Base-by-base conservation (phyloP, 2,888 invertebrate species). In the Conus canariensis region DNA sequence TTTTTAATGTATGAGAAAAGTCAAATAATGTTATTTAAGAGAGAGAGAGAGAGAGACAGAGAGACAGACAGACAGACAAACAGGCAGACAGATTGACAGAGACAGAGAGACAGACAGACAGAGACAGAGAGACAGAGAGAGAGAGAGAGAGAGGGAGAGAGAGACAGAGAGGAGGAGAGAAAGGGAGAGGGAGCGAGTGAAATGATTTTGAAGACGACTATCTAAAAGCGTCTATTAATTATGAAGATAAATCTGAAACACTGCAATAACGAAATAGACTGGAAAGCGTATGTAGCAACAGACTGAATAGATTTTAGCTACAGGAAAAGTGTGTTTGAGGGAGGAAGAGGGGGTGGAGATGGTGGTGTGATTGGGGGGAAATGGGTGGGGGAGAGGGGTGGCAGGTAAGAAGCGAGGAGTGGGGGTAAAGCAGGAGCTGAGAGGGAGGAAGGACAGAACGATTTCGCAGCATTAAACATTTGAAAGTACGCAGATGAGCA, bases 71-170 rank as follows among this genome's bases (percentile, higher is more conserved):
- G 74, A 74, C 22, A 74, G 74, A 74, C 7, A 74, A n/a, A 74
- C 7, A 74, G 74, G n/a, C 3, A 74, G 74, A 74, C 6, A 74
- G 74, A 74, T 5, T n/a, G 74, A 74, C 7, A 74, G 25, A 74
- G n/a, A 74, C n/a, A 74, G 2, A 74, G 2, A n/a, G 6, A n/a
- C 7, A 74, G 74, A 74, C n/a, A 74, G n/a, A 74, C 8, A 74
- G 74, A 74, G 74, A 74, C 22, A 74, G 74, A 74, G 74, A 74
- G 74, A 74, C 22, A 74, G 74, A 74, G 74, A 74, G n/a, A 74
- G 25, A 74, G 3, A 74, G 74, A 74, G n/a, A 74, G 74, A 74
- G 22, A 70, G 70, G 12, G 25, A 74, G 74, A 74, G 7, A 70
- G 70, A 70, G n/a, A 70, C 6, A 70, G 22, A 64, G n/a, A 70